Base-by-base conservation (phyloP, 2,888 invertebrate species). In the Cheilosia vulpina region DNA sequence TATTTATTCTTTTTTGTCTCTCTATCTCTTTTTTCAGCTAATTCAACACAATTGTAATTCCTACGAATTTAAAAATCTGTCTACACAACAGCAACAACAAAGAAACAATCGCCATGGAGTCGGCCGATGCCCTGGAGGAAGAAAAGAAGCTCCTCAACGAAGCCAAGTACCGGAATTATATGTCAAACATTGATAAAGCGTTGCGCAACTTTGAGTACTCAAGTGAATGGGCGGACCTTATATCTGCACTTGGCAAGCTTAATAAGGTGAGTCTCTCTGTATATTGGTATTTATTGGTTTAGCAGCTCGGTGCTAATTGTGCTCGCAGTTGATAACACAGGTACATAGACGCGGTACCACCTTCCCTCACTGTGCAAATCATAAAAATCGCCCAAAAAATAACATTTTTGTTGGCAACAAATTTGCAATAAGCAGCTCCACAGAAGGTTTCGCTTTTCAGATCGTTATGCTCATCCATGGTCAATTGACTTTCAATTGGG, bases 181-280 rank as follows among this genome's bases (percentile, higher is more conserved):
- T 96, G 87, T 94, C 95, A 55, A 95, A 96, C 87, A 95, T 98
- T 69, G 98, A 98, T 91, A 97, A 97, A 92, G 97, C 97, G 17
- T 93, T 98, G 85, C 97, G 96, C 90, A 96, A 95, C 92, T 98
- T 98, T 93, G 98, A 98, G 90, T 96, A 96, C 90, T 97, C 97
- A n/a, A 96, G 96, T 89, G 98, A 98, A 94, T 98, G 98, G 98
- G 97, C 98, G 73, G 98, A 98, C 93, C 93, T 98, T 66, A 98
- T 98, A 89, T 96, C 97, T 71, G 97, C 97, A 5, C 93, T 98
- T 41, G 97, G 96, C 63, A 98, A 98, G 92, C 93, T 98, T 43
- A 97, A 97, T 91, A 98, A 98, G 94, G 97, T 97, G 93, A 88
- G 69, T 73, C 24, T 38, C 4, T 38, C 27, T 27, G 1, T 27